These are phyloP conservation scores for Halotydeus destructor DNA, from an alignment of 1,140 invertebrate genomes.

Conservation along the genomic window DNA sequence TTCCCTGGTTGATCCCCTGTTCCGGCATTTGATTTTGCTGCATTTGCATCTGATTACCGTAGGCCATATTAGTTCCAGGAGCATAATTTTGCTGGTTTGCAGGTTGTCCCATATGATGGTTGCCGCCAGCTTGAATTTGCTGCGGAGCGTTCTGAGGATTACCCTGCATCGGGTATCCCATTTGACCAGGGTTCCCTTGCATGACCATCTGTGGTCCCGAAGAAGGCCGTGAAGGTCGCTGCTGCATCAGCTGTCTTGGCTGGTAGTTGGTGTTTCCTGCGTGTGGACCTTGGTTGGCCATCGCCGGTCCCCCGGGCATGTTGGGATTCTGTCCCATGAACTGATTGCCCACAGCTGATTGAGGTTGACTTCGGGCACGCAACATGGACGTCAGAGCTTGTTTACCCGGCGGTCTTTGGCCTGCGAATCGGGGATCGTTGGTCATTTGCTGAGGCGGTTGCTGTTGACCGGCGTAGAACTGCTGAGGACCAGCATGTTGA, in stretches of 20 bases:
- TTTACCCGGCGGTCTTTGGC: conserved; percentile 24
- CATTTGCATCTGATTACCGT: conserved; percentile 5
- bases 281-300: conserved; percentile 1
- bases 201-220: neutral
- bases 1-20: conserved; percentile 1
- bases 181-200: neutral
- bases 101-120: conserved; percentile 10
- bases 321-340: neutral
- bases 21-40: conserved; percentile 3
- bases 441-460: conserved; percentile 8
- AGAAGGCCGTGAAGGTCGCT: neutral
- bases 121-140: conserved; percentile 7
- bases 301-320: neutral
- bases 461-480: neutral
- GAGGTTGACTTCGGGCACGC: conserved; percentile 9
- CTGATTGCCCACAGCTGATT: neutral
- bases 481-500: conserved; percentile 14
- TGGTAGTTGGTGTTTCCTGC: neutral
- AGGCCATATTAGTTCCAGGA: conserved; percentile 11
- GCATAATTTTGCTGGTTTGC: conserved; percentile 9
- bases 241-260: conserved; percentile 1
- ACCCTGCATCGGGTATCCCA: too few relatives aligned
- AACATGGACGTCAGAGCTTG: too few relatives aligned
- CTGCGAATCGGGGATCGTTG: conserved; percentile 21
- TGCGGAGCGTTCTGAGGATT: conserved; percentile 9